Evolutionary conservation across 1,140 invertebrate genomes (phyloP).

Genomic region (Drosophila mojavensis): DNA sequence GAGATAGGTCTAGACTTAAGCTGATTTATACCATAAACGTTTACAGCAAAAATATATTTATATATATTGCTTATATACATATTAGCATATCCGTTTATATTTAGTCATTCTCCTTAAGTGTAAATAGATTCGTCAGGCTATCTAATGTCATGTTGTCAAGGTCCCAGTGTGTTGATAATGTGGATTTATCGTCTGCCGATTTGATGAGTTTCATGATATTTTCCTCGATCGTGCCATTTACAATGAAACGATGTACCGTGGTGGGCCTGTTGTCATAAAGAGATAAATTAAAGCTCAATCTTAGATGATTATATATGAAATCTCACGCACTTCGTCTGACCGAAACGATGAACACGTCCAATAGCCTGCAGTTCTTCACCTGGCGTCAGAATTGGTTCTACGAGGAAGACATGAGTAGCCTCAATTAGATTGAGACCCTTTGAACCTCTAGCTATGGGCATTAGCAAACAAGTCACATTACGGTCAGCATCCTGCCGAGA

Average conservation of each 20-base stretch:
- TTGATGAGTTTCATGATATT: constrained; percentile 85
- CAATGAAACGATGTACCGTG: constrained; percentile 88
- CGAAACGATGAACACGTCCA: constrained; percentile 91
- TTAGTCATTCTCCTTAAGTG: constrained; percentile 39
- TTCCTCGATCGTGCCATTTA: constrained; percentile 89
- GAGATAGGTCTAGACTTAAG: constrained; percentile 14
- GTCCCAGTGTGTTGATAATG: constrained; percentile 71
- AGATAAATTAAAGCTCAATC: not conserved
- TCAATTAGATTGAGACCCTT: constrained; percentile 93
- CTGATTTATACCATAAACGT: constrained; percentile 4
- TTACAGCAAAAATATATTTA: constrained; percentile 13
- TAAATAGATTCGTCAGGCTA: constrained; percentile 64
- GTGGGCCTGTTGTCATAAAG: constrained; percentile 84
- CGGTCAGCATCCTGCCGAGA: constrained; percentile 75
- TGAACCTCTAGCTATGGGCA: constrained; percentile 88
- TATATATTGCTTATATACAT: constrained; percentile 10
- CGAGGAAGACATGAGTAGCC: constrained; percentile 91
- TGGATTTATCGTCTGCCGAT: constrained; percentile 57
- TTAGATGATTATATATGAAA: not conserved
- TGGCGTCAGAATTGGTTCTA: constrained; percentile 91
- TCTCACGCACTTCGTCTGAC: constrained; percentile 88
- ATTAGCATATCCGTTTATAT: not conserved
- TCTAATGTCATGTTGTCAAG: constrained; percentile 71
- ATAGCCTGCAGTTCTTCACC: constrained; percentile 91
- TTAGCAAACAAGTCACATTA: constrained; percentile 87